Percentiles rank a stretch among this genome's conserved stretches.
These are phyloP conservation scores for Rhombomys opimus DNA, from an alignment of 2,113 vertebrate genomes.

Conservation along the genomic window DNA sequence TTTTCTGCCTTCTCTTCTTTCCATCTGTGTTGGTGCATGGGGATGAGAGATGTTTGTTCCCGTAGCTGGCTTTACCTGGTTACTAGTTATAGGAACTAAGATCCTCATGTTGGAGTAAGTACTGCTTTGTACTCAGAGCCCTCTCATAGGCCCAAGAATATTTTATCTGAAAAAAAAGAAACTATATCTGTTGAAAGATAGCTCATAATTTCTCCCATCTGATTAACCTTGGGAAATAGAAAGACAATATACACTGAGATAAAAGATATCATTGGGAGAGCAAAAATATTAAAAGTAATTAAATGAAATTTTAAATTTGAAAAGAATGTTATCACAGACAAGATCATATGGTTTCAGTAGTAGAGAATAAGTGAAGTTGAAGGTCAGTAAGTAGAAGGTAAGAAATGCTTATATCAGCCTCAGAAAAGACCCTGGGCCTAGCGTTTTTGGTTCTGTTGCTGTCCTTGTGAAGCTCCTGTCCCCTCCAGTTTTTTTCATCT, in stretches of 20 bases:
- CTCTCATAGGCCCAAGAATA: not conserved
- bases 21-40: not conserved
- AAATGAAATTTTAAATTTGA: slow-evolving; percentile 1
- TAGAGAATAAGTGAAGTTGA: not conserved
- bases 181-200: not conserved
- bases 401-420: too few species aligned
- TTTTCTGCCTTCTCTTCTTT: not conserved
- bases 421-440: too few species aligned
- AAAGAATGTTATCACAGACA: not conserved
- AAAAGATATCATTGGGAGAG: not conserved
- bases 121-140: not conserved
- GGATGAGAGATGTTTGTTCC: not conserved
- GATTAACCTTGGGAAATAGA: not conserved
- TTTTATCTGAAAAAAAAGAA: not conserved
- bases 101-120: not conserved
- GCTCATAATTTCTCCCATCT: not conserved
- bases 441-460: too few species aligned
- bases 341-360: not conserved
- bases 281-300: not conserved
- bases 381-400: not conserved
- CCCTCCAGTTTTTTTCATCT: too few species aligned
- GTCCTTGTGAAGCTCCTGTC: too few species aligned
- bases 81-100: not conserved
- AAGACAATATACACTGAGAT: not conserved
- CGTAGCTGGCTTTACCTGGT: not conserved